Conservation (phyloP, 2,888 invertebrate genomes). For the Pinctada fucata region DNA sequence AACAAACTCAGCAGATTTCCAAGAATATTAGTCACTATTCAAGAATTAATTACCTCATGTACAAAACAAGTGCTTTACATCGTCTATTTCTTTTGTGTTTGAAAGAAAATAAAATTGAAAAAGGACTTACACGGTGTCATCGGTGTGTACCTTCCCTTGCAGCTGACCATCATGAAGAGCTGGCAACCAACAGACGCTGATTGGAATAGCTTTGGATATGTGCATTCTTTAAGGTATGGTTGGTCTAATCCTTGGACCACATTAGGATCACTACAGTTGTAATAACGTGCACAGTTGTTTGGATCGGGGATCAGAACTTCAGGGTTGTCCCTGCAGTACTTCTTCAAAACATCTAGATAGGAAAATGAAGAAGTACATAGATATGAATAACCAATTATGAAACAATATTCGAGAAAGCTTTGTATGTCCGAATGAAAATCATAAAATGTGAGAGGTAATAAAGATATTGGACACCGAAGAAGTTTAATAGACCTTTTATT, state of each 20-base stretch:
- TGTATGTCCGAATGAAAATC: too few species aligned
- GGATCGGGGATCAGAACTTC: constrained; percentile 58
- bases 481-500: too few species aligned
- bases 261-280: constrained; percentile 58
- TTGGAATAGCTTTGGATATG: constrained; percentile 58
- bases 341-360: constrained; percentile 45
- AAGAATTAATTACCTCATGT: not conserved
- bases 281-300: constrained; percentile 59
- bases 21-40: too few species aligned
- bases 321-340: constrained; percentile 55
- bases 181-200: constrained; percentile 53
- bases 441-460: too few species aligned
- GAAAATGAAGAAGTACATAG: not conserved
- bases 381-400: not conserved
- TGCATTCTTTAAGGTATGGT: constrained; percentile 55
- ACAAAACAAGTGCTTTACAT: not conserved
- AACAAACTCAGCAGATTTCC: too few species aligned
- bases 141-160: constrained; percentile 53
- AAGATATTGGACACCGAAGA: too few species aligned
- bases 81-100: too few species aligned
- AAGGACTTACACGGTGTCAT: constrained; percentile 63
- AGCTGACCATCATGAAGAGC: constrained; percentile 56
- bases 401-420: not conserved
- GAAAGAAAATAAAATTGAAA: too few species aligned
- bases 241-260: constrained; percentile 42